Evolutionary conservation across 2,888 invertebrate genomes (phyloP).

Genomic region (Acholoe squamosa): DNA sequence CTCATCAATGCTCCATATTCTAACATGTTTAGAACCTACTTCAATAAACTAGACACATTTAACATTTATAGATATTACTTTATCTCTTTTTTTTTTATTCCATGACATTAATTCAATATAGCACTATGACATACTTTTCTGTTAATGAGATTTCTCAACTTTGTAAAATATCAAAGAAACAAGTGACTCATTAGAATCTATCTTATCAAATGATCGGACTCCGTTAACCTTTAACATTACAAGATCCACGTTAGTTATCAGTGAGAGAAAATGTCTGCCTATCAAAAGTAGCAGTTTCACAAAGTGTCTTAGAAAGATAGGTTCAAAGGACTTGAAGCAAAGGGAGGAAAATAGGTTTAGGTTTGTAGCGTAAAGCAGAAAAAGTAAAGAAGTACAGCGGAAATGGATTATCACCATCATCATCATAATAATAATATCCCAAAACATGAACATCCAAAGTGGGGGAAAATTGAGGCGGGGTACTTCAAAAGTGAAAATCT

Average conservation of each 20-base stretch:
- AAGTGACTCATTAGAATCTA: not conserved
- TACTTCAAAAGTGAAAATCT: not conserved
- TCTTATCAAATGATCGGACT: too few relatives aligned
- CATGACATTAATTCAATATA: not conserved
- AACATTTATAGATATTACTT: not conserved
- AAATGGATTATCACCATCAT: too few relatives aligned
- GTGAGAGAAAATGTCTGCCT: not conserved
- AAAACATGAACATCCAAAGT: not conserved
- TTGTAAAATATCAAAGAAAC: not conserved
- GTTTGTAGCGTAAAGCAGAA: not conserved
- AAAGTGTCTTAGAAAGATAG: not conserved
- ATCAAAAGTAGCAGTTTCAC: not conserved
- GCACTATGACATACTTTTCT: not conserved
- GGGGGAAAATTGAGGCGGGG: conserved; percentile 7
- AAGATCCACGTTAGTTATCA: not conserved
- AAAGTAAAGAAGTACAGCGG: not conserved
- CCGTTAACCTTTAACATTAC: too few relatives aligned
- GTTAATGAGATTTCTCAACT: not conserved
- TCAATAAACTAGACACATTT: not conserved
- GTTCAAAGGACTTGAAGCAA: conserved; percentile 23
- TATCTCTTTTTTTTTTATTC: too few relatives aligned
- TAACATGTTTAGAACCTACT: not conserved
- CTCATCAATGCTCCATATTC: not conserved
- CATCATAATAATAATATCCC: not conserved
- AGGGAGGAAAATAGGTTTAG: not conserved